Evolutionary conservation across 2,888 invertebrate species (phyloP).

Genomic region (Vannuccia rotundouncinata): DNA sequence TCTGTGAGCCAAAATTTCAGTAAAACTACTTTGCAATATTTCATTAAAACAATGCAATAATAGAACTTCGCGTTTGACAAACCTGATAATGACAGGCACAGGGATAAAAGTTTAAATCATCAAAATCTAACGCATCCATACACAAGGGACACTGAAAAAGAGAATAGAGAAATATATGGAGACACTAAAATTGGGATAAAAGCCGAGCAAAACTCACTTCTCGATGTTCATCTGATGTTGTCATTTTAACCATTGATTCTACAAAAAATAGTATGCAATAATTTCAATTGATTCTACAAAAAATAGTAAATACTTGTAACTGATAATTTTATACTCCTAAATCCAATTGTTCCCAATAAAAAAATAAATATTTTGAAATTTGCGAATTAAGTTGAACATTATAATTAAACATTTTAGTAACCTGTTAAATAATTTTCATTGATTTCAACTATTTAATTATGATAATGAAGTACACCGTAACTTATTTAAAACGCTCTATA

Average conservation of each 20-base stretch:
- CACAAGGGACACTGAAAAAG: slow-evolving; percentile 81
- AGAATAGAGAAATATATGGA: neutral
- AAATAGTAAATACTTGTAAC: no score
- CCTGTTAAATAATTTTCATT: no score
- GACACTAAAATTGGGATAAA: neutral
- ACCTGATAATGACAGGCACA: slow-evolving; percentile 99
- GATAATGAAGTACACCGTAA: no score
- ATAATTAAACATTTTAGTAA: no score
- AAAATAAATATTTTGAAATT: no score
- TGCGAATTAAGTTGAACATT: no score
- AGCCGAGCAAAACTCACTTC: neutral
- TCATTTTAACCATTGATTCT: slow-evolving; percentile 26
- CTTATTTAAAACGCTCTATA: no score
- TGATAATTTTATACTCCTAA: no score
- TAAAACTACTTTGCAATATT: neutral
- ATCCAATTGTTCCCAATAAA: no score
- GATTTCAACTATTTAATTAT: no score
- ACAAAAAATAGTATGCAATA: neutral
- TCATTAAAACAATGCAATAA: slow-evolving; percentile 44
- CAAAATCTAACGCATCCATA: slow-evolving; percentile 97
- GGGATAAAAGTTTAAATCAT: slow-evolving; percentile 96
- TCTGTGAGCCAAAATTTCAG: no score
- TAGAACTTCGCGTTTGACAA: slow-evolving; percentile 45
- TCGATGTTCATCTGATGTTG: slow-evolving; percentile 1
- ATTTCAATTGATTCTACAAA: no score